Base-by-base conservation (phyloP, 2,113 vertebrate species). In the Nycticorax nycticorax region DNA sequence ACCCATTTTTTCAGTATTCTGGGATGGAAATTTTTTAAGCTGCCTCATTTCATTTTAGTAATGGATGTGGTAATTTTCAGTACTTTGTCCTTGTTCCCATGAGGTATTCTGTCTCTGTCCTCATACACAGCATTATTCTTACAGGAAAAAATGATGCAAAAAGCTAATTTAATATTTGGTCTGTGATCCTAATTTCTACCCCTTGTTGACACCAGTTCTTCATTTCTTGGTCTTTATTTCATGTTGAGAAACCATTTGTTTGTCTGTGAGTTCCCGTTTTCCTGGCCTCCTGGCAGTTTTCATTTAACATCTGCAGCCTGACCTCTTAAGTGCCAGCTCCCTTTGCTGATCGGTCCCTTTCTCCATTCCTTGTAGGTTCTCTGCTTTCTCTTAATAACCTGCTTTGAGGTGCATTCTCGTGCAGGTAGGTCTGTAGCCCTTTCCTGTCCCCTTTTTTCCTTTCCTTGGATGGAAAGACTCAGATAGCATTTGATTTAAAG, bases 321-420 rank as follows among this genome's bases (percentile, higher is more conserved):
- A 96, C 77, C 87, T 92, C 66, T 3, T 2, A 41, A 85, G 85
- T 94, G 63, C 66, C 92, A 96, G 89, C 92, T 95, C 73, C 77
- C 66, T 81, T 74, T 96, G 87, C 96, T 97, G 73, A 96, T 92
- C 77, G 88, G 81, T 89, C 93, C 91, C 93, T 93, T 93, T 96
- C 89, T 96, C 85, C 94, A 76, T 97, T 97, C 96, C 85, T 96
- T 96, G 66, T 96, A 97, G 96, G 96, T 97, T 92, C 74, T 96
- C 89, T 95, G 89, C 96, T 96, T 95, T 82, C 77, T 80, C 93
- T 94, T 96, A 96, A 87, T 94, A 92, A 56, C 87, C 93, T 94
- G 96, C 96, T 97, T 96, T 96, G 94, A 96, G 96, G 93, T 97
- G 85, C 92, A 93, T 92, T 94, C 93, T 96, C 85, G 88, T 94